Percentiles rank a stretch among this genome's conserved stretches.
Evolutionary conservation across 1,140 invertebrate genomes (phyloP).

Genomic region (Procambarus virginalis): DNA sequence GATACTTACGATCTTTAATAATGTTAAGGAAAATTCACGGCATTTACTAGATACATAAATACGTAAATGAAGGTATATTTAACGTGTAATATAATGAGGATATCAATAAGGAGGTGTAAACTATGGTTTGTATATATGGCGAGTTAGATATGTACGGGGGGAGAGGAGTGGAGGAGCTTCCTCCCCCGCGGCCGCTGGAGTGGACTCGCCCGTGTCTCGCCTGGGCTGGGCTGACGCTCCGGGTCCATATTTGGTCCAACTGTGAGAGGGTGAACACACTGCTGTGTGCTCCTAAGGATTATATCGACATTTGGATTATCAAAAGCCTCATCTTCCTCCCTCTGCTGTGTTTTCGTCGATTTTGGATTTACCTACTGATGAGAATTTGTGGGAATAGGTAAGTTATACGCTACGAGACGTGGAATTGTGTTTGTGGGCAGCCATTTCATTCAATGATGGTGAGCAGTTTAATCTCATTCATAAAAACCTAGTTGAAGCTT

Average conservation of each 20-base stretch:
- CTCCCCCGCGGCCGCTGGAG: conserved; percentile 27
- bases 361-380: conserved; percentile 59
- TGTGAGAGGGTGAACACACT: conserved; percentile 63
- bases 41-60: background rate
- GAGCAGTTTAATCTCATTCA: conserved; percentile 44
- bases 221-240: conserved; percentile 59
- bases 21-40: background rate
- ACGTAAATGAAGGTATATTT: background rate
- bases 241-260: conserved; percentile 67
- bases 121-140: background rate
- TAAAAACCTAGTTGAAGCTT: conserved; percentile 53
- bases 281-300: conserved; percentile 53
- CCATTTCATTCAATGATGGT: conserved; percentile 61
- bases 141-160: background rate
- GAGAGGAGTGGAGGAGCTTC: background rate
- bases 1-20: background rate
- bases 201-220: conserved; percentile 55
- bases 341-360: background rate
- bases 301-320: conserved; percentile 46
- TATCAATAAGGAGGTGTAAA: background rate
- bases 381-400: conserved; percentile 59
- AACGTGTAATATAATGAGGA: background rate
- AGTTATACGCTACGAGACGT: conserved; percentile 16
- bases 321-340: conserved; percentile 10
- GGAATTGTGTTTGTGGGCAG: conserved; percentile 27